Evolutionary conservation across 2,888 invertebrate species (phyloP).

Genomic region (Cerceris rybyensis): DNA sequence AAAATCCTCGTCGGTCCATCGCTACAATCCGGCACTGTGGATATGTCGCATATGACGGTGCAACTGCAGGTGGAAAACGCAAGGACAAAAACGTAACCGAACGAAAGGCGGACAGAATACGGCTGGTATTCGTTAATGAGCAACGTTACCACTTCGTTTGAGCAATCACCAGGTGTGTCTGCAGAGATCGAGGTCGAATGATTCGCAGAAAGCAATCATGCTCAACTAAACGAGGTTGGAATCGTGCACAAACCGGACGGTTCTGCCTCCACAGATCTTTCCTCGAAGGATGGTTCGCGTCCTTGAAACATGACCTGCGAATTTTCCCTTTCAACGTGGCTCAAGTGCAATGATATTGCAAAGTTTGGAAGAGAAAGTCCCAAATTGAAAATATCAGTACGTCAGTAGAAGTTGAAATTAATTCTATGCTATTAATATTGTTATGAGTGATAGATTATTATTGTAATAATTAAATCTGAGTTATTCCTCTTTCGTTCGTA

Average conservation of each 20-base stretch:
- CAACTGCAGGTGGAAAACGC: slow-evolving; percentile 23
- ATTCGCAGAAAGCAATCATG: slow-evolving; percentile 55
- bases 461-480: too few relatives aligned
- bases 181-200: slow-evolving; percentile 38
- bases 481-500: too few relatives aligned
- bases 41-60: slow-evolving; percentile 13
- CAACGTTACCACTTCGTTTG: slow-evolving; percentile 46
- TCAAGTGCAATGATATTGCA: too few relatives aligned
- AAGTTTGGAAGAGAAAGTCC: too few relatives aligned
- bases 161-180: slow-evolving; percentile 52
- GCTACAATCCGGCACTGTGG: neutral
- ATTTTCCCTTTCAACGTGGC: too few relatives aligned
- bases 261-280: too few relatives aligned
- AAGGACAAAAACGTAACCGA: slow-evolving; percentile 19
- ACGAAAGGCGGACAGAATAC: slow-evolving; percentile 11
- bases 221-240: slow-evolving; percentile 11
- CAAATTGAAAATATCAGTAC: too few relatives aligned
- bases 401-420: too few relatives aligned
- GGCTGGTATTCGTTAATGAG: slow-evolving; percentile 61
- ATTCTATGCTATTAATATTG: too few relatives aligned
- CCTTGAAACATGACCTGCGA: too few relatives aligned
- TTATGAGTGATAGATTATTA: too few relatives aligned
- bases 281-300: neutral
- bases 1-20: too few relatives aligned
- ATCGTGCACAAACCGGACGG: slow-evolving; percentile 4